A percentile compares a stretch with the other conserved stretches of the same genome.
phyloP scores from a whole-genome alignment of 1,140 invertebrate species.

The Mamestra configurata region DNA sequence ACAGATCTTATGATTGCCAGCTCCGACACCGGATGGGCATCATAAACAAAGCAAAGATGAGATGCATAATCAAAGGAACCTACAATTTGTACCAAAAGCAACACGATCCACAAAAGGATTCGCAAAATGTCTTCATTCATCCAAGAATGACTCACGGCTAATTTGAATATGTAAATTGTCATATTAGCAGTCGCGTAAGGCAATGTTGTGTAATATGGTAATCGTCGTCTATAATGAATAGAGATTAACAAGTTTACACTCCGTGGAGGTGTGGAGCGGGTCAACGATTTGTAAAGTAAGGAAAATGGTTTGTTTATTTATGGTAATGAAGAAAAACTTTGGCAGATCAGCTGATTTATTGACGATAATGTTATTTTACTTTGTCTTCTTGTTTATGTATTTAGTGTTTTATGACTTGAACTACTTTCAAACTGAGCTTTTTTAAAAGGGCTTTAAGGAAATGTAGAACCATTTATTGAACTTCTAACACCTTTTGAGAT shows the following conservation, averaged over 20 bases:
- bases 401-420: neutral
- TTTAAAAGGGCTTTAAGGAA: neutral
- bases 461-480: neutral
- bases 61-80: constrained; percentile 20
- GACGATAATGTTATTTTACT: neutral
- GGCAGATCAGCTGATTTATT: neutral
- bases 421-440: neutral
- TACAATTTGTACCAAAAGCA: constrained; percentile 18
- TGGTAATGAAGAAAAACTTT: constrained; percentile 15
- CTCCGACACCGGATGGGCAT: constrained; percentile 27
- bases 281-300: constrained; percentile 12
- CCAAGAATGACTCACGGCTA: constrained; percentile 33
- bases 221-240: constrained; percentile 31
- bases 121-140: constrained; percentile 45
- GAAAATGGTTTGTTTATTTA: constrained; percentile 10
- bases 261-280: constrained; percentile 26
- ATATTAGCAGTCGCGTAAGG: constrained; percentile 21
- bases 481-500: neutral
- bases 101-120: constrained; percentile 10
- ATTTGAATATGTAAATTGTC: constrained; percentile 51
- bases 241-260: constrained; percentile 18
- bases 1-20: neutral
- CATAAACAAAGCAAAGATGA: constrained; percentile 37
- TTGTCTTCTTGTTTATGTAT: neutral
- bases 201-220: constrained; percentile 43